A percentile compares a stretch with the other conserved stretches of the same genome.
Conservation (phyloP, 2,113 vertebrate species). For the Anolis sagrei region DNA sequence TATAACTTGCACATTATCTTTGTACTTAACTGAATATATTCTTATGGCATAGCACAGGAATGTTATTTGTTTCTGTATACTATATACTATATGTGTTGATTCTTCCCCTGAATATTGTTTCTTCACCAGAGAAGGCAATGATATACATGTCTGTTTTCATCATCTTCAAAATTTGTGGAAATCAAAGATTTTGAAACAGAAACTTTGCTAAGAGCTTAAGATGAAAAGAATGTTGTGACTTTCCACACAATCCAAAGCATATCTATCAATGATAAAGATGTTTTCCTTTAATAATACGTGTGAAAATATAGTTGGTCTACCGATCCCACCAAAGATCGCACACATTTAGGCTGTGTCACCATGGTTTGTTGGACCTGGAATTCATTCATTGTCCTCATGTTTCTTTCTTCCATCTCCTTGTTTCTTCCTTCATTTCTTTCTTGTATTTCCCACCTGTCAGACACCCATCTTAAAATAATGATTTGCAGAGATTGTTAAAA, state of each 20-base stretch:
- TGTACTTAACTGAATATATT: not conserved
- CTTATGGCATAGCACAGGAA: not conserved
- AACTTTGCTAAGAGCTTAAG: not conserved
- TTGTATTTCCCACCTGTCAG: too few species aligned
- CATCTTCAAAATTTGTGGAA: not conserved
- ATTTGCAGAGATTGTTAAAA: too few species aligned
- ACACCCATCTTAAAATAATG: too few species aligned
- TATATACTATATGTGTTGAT: not conserved
- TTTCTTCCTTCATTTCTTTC: too few species aligned
- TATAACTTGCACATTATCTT: not conserved
- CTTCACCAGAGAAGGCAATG: conserved; percentile 12
- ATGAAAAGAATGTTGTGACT: not conserved
- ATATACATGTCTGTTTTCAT: not conserved
- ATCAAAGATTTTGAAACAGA: not conserved
- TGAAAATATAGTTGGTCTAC: not conserved
- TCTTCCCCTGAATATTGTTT: conserved; percentile 15
- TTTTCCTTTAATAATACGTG: not conserved
- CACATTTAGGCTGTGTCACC: too few species aligned
- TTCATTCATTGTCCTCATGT: too few species aligned
- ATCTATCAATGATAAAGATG: not conserved
- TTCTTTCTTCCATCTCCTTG: too few species aligned
- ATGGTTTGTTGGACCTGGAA: too few species aligned
- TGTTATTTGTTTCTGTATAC: not conserved
- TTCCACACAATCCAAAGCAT: not conserved
- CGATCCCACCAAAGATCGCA: not conserved